phyloP scores from a whole-genome alignment of 1,140 invertebrate genomes.

The Bombus turneri region DNA sequence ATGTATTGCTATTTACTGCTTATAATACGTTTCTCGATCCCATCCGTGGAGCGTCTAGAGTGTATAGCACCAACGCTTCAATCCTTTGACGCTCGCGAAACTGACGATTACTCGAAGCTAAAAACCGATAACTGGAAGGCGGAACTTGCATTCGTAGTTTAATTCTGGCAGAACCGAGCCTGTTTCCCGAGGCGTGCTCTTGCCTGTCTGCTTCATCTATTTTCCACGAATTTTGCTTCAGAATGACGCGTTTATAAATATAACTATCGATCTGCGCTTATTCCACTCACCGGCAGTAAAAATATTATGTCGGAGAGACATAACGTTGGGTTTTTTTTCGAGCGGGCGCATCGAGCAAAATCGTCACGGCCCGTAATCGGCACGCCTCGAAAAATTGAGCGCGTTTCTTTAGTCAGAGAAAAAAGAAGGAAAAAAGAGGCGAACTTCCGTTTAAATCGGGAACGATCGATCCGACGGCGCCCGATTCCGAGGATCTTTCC shows the following conservation, averaged over 20 bases:
- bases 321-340: too few species aligned
- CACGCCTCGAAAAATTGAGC: background rate
- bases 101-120: background rate
- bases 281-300: background rate
- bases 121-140: constrained; percentile 14
- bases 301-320: background rate
- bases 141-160: constrained; percentile 26
- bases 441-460: background rate
- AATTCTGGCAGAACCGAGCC: background rate
- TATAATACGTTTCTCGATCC: constrained; percentile 34
- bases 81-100: constrained; percentile 14
- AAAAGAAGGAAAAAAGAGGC: background rate
- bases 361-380: background rate
- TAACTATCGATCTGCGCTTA: constrained; percentile 19
- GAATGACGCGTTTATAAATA: constrained; percentile 31
- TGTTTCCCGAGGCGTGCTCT: background rate
- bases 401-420: background rate
- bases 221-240: constrained; percentile 1
- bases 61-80: background rate
- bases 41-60: background rate
- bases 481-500: background rate
- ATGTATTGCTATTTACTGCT: background rate
- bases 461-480: background rate
- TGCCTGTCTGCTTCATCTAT: constrained; percentile 5
- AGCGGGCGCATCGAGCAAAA: background rate